Evolutionary conservation across 2,113 vertebrate species (phyloP).

Genomic region (Scatophagus argus): DNA sequence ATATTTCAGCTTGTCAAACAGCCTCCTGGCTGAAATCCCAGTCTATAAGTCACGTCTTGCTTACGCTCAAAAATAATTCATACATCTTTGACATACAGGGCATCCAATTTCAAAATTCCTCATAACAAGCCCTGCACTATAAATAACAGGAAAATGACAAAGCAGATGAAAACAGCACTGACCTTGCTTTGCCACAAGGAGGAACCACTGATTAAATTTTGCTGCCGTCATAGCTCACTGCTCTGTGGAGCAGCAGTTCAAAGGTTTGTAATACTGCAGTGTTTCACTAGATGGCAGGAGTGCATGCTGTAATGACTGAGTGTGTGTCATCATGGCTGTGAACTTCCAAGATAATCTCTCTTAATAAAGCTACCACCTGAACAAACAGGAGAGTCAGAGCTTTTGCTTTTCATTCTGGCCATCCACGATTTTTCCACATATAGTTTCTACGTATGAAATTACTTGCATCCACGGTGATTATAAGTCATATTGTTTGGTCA

Average conservation of each 20-base stretch:
- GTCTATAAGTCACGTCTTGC: not conserved
- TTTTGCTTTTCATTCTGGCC: slow-evolving; percentile 18
- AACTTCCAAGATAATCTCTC: slow-evolving; percentile 10
- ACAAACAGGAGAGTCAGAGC: slow-evolving; percentile 34
- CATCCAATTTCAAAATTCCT: slow-evolving; percentile 24
- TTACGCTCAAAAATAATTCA: slow-evolving; percentile 15
- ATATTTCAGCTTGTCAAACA: not conserved
- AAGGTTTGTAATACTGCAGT: slow-evolving; percentile 15
- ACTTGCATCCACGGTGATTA: not conserved
- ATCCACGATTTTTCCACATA: too few relatives aligned
- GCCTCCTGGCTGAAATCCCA: not conserved
- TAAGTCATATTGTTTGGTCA: not conserved
- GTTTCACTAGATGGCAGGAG: slow-evolving; percentile 62
- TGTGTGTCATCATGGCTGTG: not conserved
- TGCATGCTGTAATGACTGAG: not conserved
- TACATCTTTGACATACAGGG: not conserved
- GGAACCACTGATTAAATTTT: slow-evolving; percentile 53
- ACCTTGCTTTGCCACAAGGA: slow-evolving; percentile 63
- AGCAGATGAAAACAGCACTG: slow-evolving; percentile 38
- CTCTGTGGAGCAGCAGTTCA: not conserved
- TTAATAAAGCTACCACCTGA: slow-evolving; percentile 19
- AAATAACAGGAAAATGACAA: not conserved
- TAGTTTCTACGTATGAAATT: not conserved
- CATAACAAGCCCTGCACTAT: not conserved
- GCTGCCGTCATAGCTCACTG: not conserved